phyloP scores from a whole-genome alignment of 2,888 invertebrate species.

The Phrixothrix hirtus region DNA sequence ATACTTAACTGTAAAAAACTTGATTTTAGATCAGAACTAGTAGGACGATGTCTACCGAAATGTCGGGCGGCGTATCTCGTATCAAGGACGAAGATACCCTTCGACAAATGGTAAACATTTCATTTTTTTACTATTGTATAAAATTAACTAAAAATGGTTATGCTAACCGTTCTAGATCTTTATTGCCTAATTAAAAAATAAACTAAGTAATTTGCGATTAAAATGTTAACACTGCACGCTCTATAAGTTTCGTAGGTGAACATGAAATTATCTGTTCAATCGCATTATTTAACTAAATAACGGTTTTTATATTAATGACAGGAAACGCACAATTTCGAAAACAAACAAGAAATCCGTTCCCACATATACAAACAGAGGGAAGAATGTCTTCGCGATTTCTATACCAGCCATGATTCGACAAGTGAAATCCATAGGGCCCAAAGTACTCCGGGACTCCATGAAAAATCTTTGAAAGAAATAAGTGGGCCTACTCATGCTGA shows the following conservation, averaged over 20 bases:
- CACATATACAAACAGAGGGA: slow-evolving; percentile 85
- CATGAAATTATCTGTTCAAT: neutral
- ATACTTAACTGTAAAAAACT: neutral
- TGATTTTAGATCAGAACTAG: slow-evolving; percentile 14
- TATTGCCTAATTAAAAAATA: too few species aligned
- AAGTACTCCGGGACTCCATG: slow-evolving; percentile 35
- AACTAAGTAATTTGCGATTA: too few species aligned
- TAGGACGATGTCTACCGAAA: slow-evolving; percentile 47
- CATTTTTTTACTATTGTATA: neutral
- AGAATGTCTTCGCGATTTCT: slow-evolving; percentile 74
- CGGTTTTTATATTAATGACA: slow-evolving; percentile 69
- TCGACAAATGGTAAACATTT: slow-evolving; percentile 69
- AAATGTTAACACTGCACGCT: too few species aligned
- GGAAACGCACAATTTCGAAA: slow-evolving; percentile 82
- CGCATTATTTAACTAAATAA: too few species aligned
- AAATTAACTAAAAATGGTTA: too few species aligned
- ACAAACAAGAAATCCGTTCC: slow-evolving; percentile 83
- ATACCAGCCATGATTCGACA: slow-evolving; percentile 58
- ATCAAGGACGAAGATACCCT: slow-evolving; percentile 78
- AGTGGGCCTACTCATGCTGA: slow-evolving; percentile 62
- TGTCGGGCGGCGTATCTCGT: slow-evolving; percentile 66
- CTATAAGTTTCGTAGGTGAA: neutral
- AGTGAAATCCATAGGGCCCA: slow-evolving; percentile 39
- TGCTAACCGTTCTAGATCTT: too few species aligned
- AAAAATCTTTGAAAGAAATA: slow-evolving; percentile 23